These are phyloP conservation scores for Heliconius hortense DNA, from an alignment of 2,888 invertebrate genomes.

Conservation along the genomic window DNA sequence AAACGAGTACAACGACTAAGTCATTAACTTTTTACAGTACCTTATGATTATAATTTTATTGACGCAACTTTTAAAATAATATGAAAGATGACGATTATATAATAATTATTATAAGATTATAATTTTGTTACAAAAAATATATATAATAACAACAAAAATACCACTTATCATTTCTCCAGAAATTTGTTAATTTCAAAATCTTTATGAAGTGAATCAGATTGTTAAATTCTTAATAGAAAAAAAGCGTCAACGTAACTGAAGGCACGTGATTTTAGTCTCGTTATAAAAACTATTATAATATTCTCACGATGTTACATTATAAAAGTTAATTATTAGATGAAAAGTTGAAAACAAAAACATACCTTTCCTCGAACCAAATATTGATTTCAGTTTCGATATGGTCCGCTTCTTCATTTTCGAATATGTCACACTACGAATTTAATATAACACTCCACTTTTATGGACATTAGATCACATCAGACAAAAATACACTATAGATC, in stretches of 20 bases:
- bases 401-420: slow-evolving; percentile 76
- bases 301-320: slow-evolving; percentile 14
- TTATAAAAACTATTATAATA: background rate
- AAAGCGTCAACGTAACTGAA: background rate
- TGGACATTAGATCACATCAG: slow-evolving; percentile 69
- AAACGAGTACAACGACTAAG: background rate
- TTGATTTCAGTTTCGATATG: slow-evolving; percentile 73
- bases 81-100: background rate
- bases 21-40: background rate
- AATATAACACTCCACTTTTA: slow-evolving; percentile 58
- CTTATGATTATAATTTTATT: background rate
- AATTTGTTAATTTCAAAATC: background rate
- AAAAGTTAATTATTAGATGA: background rate
- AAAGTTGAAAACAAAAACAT: slow-evolving; percentile 39
- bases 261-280: background rate
- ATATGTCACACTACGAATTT: slow-evolving; percentile 46
- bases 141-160: background rate
- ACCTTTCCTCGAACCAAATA: slow-evolving; percentile 77
- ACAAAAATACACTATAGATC: slow-evolving; percentile 71
- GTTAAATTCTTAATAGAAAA: background rate
- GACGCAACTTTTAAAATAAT: background rate
- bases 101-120: background rate
- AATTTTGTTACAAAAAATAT: background rate
- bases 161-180: too few relatives aligned
- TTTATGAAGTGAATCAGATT: background rate